Evolutionary conservation across 2,797 vertebrate species (phyloP).

Genomic region (Mormyrus proboscirostris): DNA sequence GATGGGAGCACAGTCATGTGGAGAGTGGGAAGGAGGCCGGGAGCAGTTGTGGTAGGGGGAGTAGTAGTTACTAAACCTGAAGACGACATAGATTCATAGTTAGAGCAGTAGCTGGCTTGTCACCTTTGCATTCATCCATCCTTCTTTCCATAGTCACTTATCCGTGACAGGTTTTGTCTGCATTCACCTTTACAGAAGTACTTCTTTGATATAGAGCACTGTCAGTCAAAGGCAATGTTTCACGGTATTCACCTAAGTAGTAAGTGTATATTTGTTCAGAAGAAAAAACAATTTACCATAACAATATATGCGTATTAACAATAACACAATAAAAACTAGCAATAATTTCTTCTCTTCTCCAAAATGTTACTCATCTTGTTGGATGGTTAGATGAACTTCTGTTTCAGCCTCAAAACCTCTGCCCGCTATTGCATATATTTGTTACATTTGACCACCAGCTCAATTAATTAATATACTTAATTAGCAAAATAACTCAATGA

Average conservation of each 20-base stretch:
- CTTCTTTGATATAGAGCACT: neutral
- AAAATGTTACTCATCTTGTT: neutral
- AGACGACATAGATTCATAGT: neutral
- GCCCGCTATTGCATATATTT: neutral
- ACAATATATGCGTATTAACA: neutral
- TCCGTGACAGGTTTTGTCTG: neutral
- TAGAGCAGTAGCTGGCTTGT: neutral
- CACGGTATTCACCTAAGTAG: neutral
- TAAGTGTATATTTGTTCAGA: neutral
- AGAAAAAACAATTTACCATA: neutral
- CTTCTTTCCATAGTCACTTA: neutral
- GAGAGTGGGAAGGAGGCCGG: neutral
- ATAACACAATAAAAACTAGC: neutral
- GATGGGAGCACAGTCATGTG: neutral
- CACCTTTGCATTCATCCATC: neutral
- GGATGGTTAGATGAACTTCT: neutral
- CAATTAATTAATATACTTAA: neutral
- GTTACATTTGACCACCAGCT: neutral
- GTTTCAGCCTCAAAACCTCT: neutral
- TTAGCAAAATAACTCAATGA: neutral
- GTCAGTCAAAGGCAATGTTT: neutral
- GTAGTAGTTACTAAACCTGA: neutral
- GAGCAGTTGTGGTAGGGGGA: neutral
- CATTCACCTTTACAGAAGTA: neutral
- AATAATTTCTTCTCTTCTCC: neutral